Conservation (phyloP, 2,888 invertebrate genomes). For the Alviniconcha strummeri region DNA sequence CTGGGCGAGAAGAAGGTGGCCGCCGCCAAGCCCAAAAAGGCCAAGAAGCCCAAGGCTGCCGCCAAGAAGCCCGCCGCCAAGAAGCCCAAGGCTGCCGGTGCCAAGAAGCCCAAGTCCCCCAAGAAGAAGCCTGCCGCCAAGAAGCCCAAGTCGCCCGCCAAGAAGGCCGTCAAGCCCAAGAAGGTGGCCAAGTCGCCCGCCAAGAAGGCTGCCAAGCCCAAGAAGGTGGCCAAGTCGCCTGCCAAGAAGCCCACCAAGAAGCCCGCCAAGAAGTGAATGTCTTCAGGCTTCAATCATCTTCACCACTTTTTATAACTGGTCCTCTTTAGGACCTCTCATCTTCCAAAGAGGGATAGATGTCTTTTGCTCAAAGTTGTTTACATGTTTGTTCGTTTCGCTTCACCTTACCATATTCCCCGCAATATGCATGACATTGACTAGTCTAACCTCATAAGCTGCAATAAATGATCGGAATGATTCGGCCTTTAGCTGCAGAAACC, state of each 20-base stretch:
- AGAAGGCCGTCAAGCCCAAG: constrained; percentile 23
- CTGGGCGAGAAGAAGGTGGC: constrained; percentile 43
- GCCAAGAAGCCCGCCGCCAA: constrained; percentile 31
- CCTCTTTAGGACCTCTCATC: too few species aligned
- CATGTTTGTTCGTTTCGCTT: too few species aligned
- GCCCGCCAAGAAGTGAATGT: constrained; percentile 11
- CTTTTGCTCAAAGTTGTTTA: too few species aligned
- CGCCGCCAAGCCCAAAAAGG: constrained; percentile 33
- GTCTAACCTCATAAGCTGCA: too few species aligned
- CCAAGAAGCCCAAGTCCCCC: constrained; percentile 18
- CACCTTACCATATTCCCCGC: too few species aligned
- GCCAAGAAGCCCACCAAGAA: neutral
- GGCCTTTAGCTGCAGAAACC: too few species aligned
- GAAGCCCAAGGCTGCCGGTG: neutral
- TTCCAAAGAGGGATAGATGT: too few species aligned
- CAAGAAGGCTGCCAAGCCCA: neutral
- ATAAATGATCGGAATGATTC: too few species aligned
- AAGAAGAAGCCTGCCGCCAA: constrained; percentile 30
- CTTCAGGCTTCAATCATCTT: too few species aligned
- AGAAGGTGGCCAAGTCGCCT: neutral
- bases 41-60: constrained; percentile 20
- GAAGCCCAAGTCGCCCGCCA: constrained; percentile 32
- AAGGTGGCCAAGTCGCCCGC: neutral
- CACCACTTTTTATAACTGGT: too few species aligned
- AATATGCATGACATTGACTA: too few species aligned